Conservation (phyloP, 2,797 vertebrate genomes). For the Eospalax fontanierii region DNA sequence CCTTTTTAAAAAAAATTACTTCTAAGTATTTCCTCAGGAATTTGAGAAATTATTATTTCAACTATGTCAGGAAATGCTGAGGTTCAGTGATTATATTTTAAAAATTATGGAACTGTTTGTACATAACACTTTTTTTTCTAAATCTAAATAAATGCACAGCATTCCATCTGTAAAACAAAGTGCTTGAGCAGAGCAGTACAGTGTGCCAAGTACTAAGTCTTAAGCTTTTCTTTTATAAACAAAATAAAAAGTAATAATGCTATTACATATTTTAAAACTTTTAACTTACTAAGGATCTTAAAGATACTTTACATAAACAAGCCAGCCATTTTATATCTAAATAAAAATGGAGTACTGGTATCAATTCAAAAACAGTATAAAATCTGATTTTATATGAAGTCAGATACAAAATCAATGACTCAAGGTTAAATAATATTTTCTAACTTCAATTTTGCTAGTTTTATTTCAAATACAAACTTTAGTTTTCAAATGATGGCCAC, state of each 20-base stretch:
- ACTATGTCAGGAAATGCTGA: slow-evolving; percentile 63
- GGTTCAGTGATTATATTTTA: slow-evolving; percentile 14
- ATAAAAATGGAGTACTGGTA: slow-evolving; percentile 61
- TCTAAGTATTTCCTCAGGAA: slow-evolving; percentile 71
- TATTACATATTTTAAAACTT: slow-evolving; percentile 18
- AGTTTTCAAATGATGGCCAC: slow-evolving; percentile 45
- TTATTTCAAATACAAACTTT: slow-evolving; percentile 73
- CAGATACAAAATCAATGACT: slow-evolving; percentile 44
- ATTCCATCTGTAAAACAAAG: slow-evolving; percentile 71
- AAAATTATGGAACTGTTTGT: slow-evolving; percentile 45
- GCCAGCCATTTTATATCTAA: slow-evolving; percentile 76
- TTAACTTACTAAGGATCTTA: slow-evolving; percentile 30
- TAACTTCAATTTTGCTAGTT: slow-evolving; percentile 68
- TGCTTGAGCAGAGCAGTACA: not conserved
- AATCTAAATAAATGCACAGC: slow-evolving; percentile 33
- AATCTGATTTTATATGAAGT: slow-evolving; percentile 22
- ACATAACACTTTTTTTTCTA: slow-evolving; percentile 51
- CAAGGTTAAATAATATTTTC: slow-evolving; percentile 66
- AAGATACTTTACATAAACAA: slow-evolving; percentile 72
- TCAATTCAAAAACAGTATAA: slow-evolving; percentile 59
- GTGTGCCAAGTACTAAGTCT: too few relatives aligned
- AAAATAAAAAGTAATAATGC: slow-evolving; percentile 66
- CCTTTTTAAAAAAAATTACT: slow-evolving; percentile 24
- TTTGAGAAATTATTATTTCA: slow-evolving; percentile 76
- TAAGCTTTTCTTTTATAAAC: slow-evolving; percentile 59